Percentiles rank a stretch among this genome's conserved stretches.
Evolutionary conservation across 2,888 invertebrate genomes (phyloP).

Genomic region (Drosophila affinis): DNA sequence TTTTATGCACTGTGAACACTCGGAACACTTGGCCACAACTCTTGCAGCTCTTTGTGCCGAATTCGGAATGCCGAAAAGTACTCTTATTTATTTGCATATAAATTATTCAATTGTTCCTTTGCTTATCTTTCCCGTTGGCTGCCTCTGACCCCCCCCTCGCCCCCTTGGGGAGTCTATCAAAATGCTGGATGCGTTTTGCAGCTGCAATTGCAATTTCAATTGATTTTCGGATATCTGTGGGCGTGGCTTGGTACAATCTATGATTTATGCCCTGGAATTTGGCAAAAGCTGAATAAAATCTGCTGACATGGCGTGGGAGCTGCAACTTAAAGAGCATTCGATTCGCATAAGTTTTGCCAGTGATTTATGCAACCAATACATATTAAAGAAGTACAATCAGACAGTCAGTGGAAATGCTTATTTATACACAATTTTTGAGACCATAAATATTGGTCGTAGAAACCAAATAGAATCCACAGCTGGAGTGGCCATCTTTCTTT

Average conservation of each 20-base stretch:
- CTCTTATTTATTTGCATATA: constrained; percentile 79
- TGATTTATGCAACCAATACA: not conserved
- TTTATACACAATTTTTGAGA: not conserved
- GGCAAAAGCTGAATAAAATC: constrained; percentile 55
- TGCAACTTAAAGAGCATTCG: constrained; percentile 10
- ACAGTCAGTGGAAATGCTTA: too few species aligned
- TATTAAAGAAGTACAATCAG: too few species aligned
- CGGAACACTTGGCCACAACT: constrained; percentile 22
- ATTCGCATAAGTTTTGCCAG: not conserved
- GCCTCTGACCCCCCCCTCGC: constrained; percentile 13
- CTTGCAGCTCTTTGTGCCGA: constrained; percentile 33
- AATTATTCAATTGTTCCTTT: constrained; percentile 75
- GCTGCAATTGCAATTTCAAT: constrained; percentile 64
- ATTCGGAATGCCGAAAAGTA: constrained; percentile 59
- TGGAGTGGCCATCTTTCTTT: not conserved
- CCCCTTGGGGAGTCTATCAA: constrained; percentile 63
- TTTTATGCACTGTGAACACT: constrained; percentile 7
- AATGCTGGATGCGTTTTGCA: constrained; percentile 60
- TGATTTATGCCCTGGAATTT: constrained; percentile 63
- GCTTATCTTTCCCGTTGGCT: constrained; percentile 61
- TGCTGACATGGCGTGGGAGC: constrained; percentile 4
- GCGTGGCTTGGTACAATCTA: constrained; percentile 58
- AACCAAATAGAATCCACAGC: not conserved
- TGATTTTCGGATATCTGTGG: constrained; percentile 57
- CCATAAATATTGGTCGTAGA: not conserved